Evolutionary conservation across 2,888 invertebrate genomes (phyloP).

Genomic region (Iphiclides podalirius): DNA sequence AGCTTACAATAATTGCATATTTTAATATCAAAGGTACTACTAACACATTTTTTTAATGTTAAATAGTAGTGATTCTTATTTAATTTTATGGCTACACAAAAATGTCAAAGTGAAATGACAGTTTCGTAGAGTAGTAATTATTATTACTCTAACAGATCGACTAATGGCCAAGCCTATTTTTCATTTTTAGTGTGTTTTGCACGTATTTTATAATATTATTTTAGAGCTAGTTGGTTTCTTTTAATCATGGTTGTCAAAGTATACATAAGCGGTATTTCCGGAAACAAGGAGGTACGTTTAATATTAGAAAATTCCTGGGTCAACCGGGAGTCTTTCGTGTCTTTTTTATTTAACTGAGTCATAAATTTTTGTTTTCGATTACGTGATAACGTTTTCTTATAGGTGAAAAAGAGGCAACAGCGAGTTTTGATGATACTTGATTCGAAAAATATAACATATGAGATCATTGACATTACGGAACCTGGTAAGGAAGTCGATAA

Average conservation of each 20-base stretch:
- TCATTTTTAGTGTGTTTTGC: constrained; percentile 52
- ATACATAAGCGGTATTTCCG: constrained; percentile 95
- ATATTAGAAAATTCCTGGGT: constrained; percentile 63
- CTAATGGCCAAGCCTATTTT: constrained; percentile 78
- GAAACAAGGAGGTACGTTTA: constrained; percentile 93
- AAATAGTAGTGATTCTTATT: constrained; percentile 5
- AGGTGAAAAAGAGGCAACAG: constrained; percentile 98
- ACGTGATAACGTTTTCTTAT: constrained; percentile 56
- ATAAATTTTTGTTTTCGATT: constrained; percentile 60
- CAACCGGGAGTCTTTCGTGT: constrained; percentile 56
- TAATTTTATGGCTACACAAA: constrained; percentile 32
- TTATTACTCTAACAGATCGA: constrained; percentile 56
- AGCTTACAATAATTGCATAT: no score
- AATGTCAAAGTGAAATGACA: constrained; percentile 38
- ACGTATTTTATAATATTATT: constrained; percentile 51
- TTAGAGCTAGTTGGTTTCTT: constrained; percentile 43
- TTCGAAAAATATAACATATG: constrained; percentile 93
- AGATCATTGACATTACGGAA: constrained; percentile 96
- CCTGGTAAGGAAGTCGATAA: constrained; percentile 93
- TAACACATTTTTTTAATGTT: no score
- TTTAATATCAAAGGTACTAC: no score
- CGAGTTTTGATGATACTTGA: constrained; percentile 96
- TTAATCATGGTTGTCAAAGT: constrained; percentile 92
- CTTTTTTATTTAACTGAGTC: constrained; percentile 62
- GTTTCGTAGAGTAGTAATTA: constrained; percentile 40